Conservation (phyloP, 2,888 invertebrate genomes). For the Steinernema scapterisci region DNA sequence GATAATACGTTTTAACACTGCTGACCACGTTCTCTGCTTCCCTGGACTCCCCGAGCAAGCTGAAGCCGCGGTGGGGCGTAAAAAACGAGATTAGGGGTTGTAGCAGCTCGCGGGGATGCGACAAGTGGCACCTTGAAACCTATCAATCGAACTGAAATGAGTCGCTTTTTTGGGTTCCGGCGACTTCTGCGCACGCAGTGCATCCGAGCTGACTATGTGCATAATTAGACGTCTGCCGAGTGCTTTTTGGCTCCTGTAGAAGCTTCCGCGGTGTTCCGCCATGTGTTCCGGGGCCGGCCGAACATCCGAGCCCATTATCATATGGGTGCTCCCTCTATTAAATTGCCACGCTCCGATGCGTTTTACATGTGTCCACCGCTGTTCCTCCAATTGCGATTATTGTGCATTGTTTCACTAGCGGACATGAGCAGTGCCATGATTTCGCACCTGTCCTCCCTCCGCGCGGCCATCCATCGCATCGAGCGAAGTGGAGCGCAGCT, state of each 20-base stretch:
- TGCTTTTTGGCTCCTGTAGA: background rate
- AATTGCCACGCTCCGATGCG: constrained; percentile 30
- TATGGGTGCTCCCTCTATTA: constrained; percentile 29
- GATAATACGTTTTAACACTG: background rate
- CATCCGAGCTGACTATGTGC: background rate
- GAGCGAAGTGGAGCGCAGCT: background rate
- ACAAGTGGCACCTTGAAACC: constrained; percentile 15
- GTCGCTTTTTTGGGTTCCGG: background rate
- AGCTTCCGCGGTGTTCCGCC: constrained; percentile 4
- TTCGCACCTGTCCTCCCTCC: constrained; percentile 19
- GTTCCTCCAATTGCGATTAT: background rate
- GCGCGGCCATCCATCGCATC: background rate
- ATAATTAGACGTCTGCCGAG: background rate
- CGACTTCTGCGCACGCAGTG: background rate
- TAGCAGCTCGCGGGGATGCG: background rate
- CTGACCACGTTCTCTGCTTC: constrained; percentile 16
- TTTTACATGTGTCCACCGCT: constrained; percentile 28
- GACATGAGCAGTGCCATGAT: background rate
- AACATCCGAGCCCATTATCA: constrained; percentile 23
- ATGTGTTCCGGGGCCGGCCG: constrained; percentile 28
- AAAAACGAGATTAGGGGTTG: background rate
- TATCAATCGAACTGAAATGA: background rate
- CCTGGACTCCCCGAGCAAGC: background rate
- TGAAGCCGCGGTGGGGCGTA: background rate
- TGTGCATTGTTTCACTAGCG: constrained; percentile 10